phyloP scores from a whole-genome alignment of 2,888 invertebrate genomes.

The Caradrina kadenii region DNA sequence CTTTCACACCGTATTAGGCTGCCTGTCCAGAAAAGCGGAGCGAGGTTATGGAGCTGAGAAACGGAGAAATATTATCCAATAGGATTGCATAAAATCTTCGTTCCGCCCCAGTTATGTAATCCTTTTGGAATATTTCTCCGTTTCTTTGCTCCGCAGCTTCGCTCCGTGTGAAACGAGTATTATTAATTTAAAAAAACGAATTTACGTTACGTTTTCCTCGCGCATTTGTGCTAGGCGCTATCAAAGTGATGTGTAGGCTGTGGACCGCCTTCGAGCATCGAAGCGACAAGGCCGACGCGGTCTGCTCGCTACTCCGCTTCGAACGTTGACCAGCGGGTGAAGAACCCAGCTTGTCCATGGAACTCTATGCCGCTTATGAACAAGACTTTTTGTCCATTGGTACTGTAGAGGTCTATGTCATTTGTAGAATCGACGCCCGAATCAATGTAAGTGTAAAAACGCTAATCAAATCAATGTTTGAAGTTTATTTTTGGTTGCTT shows the following conservation, averaged over 20 bases:
- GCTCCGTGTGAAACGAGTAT: too few relatives aligned
- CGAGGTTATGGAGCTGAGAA: too few relatives aligned
- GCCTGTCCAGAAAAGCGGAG: too few relatives aligned
- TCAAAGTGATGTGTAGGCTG: background rate
- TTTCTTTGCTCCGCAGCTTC: too few relatives aligned
- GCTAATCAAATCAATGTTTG: background rate
- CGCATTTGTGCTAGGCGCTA: too few relatives aligned
- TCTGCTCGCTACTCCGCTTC: constrained; percentile 31
- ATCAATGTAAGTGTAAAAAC: constrained; percentile 19
- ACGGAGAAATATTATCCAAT: too few relatives aligned
- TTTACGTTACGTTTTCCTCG: too few relatives aligned
- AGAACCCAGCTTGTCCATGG: constrained; percentile 56
- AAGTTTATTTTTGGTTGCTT: constrained; percentile 16
- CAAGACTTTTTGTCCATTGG: constrained; percentile 49
- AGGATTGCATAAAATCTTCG: too few relatives aligned
- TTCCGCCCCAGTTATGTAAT: too few relatives aligned
- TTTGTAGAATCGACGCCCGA: background rate
- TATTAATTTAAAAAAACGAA: too few relatives aligned
- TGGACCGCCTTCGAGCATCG: constrained; percentile 50
- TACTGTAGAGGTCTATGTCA: constrained; percentile 22
- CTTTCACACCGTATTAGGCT: too few relatives aligned
- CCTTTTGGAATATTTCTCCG: too few relatives aligned
- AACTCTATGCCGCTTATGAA: constrained; percentile 40
- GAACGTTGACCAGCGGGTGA: constrained; percentile 65
- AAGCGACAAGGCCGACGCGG: constrained; percentile 73